Evolutionary conservation across 2,113 vertebrate genomes (phyloP).

Genomic region (Corythoichthys haematopterus): DNA sequence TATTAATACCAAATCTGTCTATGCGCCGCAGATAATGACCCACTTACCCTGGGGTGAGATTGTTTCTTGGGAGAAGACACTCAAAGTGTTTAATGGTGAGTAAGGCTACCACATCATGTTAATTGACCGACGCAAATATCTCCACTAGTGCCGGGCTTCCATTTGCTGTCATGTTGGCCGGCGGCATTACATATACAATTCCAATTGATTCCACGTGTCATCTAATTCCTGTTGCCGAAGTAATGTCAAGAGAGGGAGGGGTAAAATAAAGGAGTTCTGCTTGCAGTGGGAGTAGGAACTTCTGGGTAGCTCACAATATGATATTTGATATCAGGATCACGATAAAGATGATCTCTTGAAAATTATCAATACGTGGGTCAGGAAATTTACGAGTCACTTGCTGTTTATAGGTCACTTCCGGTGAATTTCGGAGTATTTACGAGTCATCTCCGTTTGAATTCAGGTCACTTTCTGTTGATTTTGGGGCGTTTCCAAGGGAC

Average conservation of each 20-base stretch:
- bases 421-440: no score
- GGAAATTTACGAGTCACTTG: no score
- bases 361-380: no score
- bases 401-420: no score
- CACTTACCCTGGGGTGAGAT: conserved; percentile 31
- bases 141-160: not conserved
- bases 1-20: conserved; percentile 59
- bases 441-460: no score
- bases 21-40: conserved; percentile 47
- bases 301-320: no score
- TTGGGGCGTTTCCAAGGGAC: no score
- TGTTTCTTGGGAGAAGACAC: conserved; percentile 26
- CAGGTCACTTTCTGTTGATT: no score
- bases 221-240: not conserved
- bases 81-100: conserved; percentile 33
- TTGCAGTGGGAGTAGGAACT: no score
- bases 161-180: not conserved
- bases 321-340: no score
- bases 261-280: not conserved
- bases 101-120: conserved; percentile 6
- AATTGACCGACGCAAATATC: conserved; percentile 20
- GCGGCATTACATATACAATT: conserved; percentile 4
- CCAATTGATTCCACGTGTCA: conserved; percentile 3
- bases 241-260: not conserved
- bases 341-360: no score